Evolutionary conservation across 2,888 invertebrate species (phyloP), one percentile per base, ranked within the genome.

Genomic region (Julus scandinavius): DNA sequence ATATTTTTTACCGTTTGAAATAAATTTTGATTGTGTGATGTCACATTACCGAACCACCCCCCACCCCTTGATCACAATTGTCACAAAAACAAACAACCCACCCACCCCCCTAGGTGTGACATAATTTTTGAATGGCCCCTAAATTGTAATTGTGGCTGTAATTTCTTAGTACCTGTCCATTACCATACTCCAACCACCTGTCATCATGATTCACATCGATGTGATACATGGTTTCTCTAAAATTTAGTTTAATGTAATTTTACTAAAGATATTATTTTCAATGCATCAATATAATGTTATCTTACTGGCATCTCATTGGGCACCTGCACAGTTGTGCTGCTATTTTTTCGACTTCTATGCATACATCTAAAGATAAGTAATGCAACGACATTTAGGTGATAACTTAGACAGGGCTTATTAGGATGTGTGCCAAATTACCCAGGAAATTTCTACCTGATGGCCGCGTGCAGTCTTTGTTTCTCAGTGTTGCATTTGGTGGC

Each of bases 231-330:
- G 80, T 80, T 13, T 80, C 80, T 13, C 80, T 80, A 29, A 80
- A 29, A 80, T 13, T 38, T 80, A 38, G 11, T 72, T 72, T 17
- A 7, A 17, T 17, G 1, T 9, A 38, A 13, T 38, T 80, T 38
- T 13, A 11, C 38, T 80, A 9, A n/a, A 13, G 20, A 4, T 2
- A 80, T 38, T 54, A 9, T 38, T 80, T 80, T 17, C 13, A 80
- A 38, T 29, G 20, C 58, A 63, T 3, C 20, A 4, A 63, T 63
- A 54, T 38, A 0, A 72, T 38, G 15, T 13, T 63, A 80, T 38
- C 80, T 80, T 80, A 80, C 80, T 80, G 80, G 38, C 80, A 80
- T 80, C 80, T 29, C 80, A 80, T 38, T 3, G 13, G 80, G 38
- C 80, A 80, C 38, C 38, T 80, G 80, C 80, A 80, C 20, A 80